Conservation (phyloP, 2,113 vertebrate genomes). For the Galbula dea region DNA sequence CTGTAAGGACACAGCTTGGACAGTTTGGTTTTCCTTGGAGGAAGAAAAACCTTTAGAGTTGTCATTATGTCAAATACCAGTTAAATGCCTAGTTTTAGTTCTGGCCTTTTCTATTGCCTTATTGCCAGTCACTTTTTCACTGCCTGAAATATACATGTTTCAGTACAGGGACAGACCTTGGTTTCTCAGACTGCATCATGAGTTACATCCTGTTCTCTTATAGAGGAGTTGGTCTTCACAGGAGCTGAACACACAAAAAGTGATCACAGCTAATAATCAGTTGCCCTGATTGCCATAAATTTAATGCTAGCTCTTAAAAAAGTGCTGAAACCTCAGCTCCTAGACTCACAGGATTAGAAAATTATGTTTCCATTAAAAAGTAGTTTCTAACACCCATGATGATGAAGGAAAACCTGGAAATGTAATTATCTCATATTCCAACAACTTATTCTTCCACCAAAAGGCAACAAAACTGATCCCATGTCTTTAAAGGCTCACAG, state of each 20-base stretch:
- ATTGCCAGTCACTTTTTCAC: not conserved
- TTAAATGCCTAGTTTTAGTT: not conserved
- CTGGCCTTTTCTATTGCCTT: not conserved
- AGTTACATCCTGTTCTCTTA: not conserved
- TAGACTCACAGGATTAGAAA: not conserved
- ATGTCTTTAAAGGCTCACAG: not conserved
- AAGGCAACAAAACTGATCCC: not conserved
- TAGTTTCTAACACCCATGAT: not conserved
- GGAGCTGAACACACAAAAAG: not conserved
- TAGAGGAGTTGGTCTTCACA: not conserved
- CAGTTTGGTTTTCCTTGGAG: not conserved
- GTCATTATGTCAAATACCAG: not conserved
- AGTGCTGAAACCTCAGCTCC: not conserved
- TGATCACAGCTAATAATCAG: not conserved
- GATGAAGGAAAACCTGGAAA: not conserved
- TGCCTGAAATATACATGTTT: not conserved
- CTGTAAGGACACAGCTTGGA: not conserved
- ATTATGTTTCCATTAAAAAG: not conserved
- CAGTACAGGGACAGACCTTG: not conserved
- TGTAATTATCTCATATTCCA: not conserved
- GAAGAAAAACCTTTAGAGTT: not conserved
- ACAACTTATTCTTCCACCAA: not conserved
- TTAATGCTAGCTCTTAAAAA: not conserved
- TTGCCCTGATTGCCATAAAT: not conserved
- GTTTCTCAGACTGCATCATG: accelerated